These are phyloP conservation scores for Tipula lateralis DNA, from an alignment of 2,888 invertebrate species.

Conservation along the genomic window DNA sequence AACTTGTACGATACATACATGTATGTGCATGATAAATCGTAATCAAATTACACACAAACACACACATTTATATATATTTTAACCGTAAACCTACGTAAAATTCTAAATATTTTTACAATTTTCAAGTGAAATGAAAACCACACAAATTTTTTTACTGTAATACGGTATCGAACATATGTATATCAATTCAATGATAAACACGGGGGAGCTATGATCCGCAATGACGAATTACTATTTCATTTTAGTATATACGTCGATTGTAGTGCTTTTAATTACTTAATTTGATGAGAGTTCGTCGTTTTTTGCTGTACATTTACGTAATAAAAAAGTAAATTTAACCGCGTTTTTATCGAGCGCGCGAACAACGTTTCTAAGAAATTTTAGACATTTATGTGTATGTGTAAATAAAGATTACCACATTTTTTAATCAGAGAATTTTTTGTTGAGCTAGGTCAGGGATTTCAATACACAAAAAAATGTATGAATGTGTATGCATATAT, in stretches of 20 bases:
- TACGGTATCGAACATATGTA: not conserved
- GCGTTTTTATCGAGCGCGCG: not conserved
- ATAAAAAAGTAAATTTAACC: not conserved
- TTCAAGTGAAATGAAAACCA: constrained; percentile 1
- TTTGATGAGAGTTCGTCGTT: not conserved
- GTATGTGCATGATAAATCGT: not conserved
- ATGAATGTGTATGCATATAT: not conserved
- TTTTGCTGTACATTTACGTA: not conserved
- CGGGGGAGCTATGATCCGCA: not conserved
- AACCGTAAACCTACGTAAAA: not conserved
- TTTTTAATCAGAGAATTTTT: not conserved
- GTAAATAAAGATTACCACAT: not conserved
- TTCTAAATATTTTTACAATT: not conserved
- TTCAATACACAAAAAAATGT: not conserved
- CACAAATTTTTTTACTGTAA: not conserved
- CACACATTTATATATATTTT: not conserved
- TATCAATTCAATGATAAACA: no score
- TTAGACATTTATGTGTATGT: not conserved
- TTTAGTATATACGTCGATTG: not conserved
- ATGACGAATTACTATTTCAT: not conserved
- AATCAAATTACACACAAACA: not conserved
- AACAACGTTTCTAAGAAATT: not conserved
- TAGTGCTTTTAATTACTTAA: not conserved
- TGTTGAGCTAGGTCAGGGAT: not conserved
- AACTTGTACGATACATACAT: not conserved